Conservation (phyloP, 2,888 invertebrate species). For the Camptogramma bilineatum region DNA sequence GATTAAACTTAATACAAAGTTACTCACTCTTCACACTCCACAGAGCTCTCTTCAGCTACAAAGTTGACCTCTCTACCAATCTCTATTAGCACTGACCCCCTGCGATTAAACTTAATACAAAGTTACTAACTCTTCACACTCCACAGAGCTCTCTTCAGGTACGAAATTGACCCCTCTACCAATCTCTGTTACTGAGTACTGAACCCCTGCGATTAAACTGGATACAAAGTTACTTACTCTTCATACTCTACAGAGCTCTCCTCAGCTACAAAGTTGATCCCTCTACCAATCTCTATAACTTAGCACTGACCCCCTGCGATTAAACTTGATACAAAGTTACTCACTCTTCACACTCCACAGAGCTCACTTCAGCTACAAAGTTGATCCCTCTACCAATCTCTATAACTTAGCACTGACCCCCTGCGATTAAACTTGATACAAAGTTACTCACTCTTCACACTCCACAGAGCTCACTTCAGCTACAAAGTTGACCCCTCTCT, state of each 20-base stretch:
- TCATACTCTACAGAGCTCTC: conserved; percentile 98
- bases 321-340: conserved; percentile 62
- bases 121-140: conserved; percentile 97
- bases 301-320: conserved; percentile 97
- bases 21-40: too few relatives aligned
- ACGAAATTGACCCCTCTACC: conserved; percentile 93
- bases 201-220: background rate
- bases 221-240: conserved; percentile 90
- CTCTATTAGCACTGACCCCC: too few relatives aligned
- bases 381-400: too few relatives aligned
- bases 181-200: conserved; percentile 75
- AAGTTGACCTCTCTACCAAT: too few relatives aligned
- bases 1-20: too few relatives aligned
- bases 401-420: too few relatives aligned
- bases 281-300: conserved; percentile 99
- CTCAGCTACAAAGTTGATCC: conserved; percentile 98
- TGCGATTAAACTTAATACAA: background rate
- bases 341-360: conserved; percentile 99
- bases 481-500: too few relatives aligned
- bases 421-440: too few relatives aligned
- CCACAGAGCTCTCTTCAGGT: conserved; percentile 97
- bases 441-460: too few relatives aligned
- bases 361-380: too few relatives aligned
- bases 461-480: too few relatives aligned
- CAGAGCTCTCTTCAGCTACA: too few relatives aligned